A percentile compares a stretch with the other conserved stretches of the same genome.
phyloP scores from a whole-genome alignment of 2,797 vertebrate species.

The Leptoclinus maculatus region DNA sequence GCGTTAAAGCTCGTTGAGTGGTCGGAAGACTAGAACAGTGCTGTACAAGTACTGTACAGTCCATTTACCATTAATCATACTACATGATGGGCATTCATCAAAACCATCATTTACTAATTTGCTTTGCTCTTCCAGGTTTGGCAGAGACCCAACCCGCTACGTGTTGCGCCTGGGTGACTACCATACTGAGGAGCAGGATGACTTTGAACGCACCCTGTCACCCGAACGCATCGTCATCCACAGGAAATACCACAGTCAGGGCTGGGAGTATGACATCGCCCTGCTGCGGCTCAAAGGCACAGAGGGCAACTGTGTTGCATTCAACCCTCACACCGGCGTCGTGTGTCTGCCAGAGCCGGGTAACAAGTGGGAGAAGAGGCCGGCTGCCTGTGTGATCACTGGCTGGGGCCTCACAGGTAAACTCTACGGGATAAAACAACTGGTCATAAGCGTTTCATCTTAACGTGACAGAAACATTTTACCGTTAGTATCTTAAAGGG shows the following conservation, averaged over 20 bases:
- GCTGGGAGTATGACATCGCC: conserved; percentile 91
- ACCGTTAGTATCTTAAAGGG: background rate
- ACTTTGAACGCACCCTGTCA: conserved; percentile 87
- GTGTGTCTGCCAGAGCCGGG: conserved; percentile 84
- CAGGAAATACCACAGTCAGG: conserved; percentile 85
- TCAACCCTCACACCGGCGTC: conserved; percentile 87
- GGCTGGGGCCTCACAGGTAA: conserved; percentile 89
- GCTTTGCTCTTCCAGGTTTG: conserved; percentile 79
- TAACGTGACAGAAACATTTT: background rate
- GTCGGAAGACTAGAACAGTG: background rate
- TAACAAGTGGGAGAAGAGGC: conserved; percentile 77
- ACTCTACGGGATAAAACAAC: no score
- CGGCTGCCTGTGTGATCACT: conserved; percentile 87
- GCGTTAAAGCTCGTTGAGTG: background rate
- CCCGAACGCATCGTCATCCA: conserved; percentile 87
- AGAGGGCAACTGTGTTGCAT: conserved; percentile 86
- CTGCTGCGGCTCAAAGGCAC: conserved; percentile 86
- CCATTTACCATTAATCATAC: background rate
- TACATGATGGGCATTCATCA: background rate
- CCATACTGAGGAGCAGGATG: conserved; percentile 88
- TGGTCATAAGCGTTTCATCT: background rate
- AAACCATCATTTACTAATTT: background rate
- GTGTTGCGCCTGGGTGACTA: conserved; percentile 89
- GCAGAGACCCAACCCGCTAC: conserved; percentile 85
- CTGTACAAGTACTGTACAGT: no score